phyloP scores from a whole-genome alignment of 2,888 invertebrate genomes.

The Cantharis flavilabris region DNA sequence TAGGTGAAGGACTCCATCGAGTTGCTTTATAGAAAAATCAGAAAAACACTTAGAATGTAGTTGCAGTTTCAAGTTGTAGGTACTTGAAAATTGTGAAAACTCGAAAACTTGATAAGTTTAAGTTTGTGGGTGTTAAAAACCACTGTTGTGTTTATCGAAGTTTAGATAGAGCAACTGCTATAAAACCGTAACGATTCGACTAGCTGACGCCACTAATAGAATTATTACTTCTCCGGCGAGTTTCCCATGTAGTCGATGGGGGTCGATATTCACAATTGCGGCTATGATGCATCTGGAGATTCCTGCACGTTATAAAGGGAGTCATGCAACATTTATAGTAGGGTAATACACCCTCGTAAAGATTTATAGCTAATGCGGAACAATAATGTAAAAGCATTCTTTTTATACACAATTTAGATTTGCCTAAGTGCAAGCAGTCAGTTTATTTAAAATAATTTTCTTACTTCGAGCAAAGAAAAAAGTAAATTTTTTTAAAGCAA shows the following conservation, averaged over 20 bases:
- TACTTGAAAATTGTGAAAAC: neutral
- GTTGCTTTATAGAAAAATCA: neutral
- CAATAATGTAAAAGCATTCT: slow-evolving; percentile 12
- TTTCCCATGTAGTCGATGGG: slow-evolving; percentile 5
- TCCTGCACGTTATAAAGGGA: slow-evolving; percentile 9
- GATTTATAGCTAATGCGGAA: slow-evolving; percentile 1
- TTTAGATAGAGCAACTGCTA: slow-evolving; percentile 25
- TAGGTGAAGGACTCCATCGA: neutral
- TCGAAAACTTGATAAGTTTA: neutral
- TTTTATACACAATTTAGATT: neutral
- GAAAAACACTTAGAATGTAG: neutral
- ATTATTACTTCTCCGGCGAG: slow-evolving; percentile 27
- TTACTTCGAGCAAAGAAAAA: neutral
- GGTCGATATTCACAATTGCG: slow-evolving; percentile 24
- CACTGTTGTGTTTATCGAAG: slow-evolving; percentile 19
- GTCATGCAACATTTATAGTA: slow-evolving; percentile 8
- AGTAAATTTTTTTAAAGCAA: neutral
- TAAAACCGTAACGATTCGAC: slow-evolving; percentile 27
- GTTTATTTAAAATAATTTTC: neutral
- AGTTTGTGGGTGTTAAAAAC: neutral
- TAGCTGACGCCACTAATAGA: slow-evolving; percentile 28
- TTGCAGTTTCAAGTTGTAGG: neutral
- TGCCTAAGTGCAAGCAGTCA: neutral
- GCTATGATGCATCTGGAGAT: slow-evolving; percentile 21
- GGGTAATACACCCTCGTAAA: slow-evolving; percentile 8